Conservation (phyloP, 2,797 vertebrate species). For the Picus viridis region DNA sequence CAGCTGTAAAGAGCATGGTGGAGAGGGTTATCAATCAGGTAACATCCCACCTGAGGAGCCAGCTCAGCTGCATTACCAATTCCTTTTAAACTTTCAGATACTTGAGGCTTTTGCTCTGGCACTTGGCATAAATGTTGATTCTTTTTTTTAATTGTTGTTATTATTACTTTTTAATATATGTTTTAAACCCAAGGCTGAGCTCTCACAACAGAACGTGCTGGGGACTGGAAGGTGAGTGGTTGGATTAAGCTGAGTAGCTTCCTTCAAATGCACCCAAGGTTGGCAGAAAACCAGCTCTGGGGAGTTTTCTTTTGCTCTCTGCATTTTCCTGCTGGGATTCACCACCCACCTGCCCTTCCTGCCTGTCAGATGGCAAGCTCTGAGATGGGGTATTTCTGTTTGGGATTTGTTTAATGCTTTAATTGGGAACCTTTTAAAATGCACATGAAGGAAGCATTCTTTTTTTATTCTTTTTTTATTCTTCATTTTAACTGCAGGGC, state of each 20-base stretch:
- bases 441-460: not conserved
- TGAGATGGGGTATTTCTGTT: not conserved
- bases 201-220: no score
- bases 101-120: not conserved
- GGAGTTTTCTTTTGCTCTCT: not conserved
- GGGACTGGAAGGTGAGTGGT: no score
- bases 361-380: not conserved
- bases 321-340: not conserved
- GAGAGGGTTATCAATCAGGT: not conserved
- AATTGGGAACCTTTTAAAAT: not conserved
- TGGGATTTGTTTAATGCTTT: not conserved
- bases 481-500: not conserved
- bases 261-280: not conserved
- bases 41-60: not conserved
- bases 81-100: not conserved
- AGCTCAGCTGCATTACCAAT: not conserved
- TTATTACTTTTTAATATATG: no score
- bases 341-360: rapidly evolving
- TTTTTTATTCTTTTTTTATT: not conserved
- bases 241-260: no score
- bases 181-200: no score
- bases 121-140: not conserved
- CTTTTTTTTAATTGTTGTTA: no score
- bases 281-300: not conserved
- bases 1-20: not conserved